A percentile compares a stretch with the other conserved stretches of the same genome.
These are phyloP conservation scores for Hypselothyrea guttata DNA, from an alignment of 2,888 invertebrate genomes.

Conservation along the genomic window DNA sequence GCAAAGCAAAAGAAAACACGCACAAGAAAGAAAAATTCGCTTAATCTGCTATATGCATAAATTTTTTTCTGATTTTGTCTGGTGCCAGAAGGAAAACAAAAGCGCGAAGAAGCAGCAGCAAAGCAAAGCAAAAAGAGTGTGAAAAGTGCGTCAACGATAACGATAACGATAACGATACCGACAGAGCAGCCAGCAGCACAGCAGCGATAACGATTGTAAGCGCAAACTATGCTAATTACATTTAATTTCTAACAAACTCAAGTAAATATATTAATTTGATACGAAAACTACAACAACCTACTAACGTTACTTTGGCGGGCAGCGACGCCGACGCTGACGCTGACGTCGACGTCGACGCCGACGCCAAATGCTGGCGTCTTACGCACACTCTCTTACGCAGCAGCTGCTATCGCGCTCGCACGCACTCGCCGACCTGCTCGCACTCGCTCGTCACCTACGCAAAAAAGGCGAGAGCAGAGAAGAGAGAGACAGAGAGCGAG, in stretches of 20 bases:
- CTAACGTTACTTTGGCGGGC: no score
- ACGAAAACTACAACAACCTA: no score
- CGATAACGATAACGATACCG: slow-evolving; percentile 12
- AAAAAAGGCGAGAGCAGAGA: slow-evolving; percentile 51
- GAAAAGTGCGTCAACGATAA: slow-evolving; percentile 5
- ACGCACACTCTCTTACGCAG: slow-evolving; percentile 49
- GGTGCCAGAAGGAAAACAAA: slow-evolving; percentile 3
- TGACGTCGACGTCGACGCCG: slow-evolving; percentile 10
- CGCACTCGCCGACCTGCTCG: slow-evolving; percentile 3
- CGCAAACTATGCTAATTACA: neutral
- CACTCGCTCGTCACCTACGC: slow-evolving; percentile 55
- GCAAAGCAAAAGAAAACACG: no score
- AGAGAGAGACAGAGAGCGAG: slow-evolving; percentile 10
- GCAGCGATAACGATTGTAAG: slow-evolving; percentile 22
- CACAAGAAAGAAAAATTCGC: neutral
- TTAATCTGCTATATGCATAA: neutral
- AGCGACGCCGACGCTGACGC: slow-evolving; percentile 12
- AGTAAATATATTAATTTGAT: no score
- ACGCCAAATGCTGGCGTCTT: slow-evolving; percentile 31
- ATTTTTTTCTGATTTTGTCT: neutral
- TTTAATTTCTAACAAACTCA: neutral
- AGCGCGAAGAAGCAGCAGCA: neutral
- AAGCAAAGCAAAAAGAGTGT: slow-evolving; percentile 7
- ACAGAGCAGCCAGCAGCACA: slow-evolving; percentile 12
- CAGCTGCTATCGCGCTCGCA: slow-evolving; percentile 50